Evolutionary conservation across 2,797 vertebrate species (phyloP), one percentile per base, ranked within the genome.

Genomic region (Paratrypauchen microcephalus): DNA sequence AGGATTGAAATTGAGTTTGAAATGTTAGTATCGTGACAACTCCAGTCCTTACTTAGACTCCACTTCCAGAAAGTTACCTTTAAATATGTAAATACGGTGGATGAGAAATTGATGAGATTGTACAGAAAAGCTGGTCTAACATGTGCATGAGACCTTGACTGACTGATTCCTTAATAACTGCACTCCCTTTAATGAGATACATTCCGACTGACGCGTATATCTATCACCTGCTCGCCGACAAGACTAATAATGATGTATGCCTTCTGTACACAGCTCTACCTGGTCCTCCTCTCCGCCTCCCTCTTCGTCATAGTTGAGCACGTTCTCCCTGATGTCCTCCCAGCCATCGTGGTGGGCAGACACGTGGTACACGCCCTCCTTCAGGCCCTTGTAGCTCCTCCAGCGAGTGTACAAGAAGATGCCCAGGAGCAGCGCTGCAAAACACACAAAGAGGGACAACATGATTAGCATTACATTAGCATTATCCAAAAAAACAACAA

Each of bases 301-400:
- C 88, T 97, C 96, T 89, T 97, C 95, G 0, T 94, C 95, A 4
- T 96, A 96, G 91, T 96, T 96, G 73, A 96, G 94, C 78, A 95
- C 95, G 39, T 95, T 97, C 86, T 97, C 95, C 6, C 94, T 87
- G 86, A 96, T 92, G 88, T 96, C 95, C 88, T 96, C 95, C 93
- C 95, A 87, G 65, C 95, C 95, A n/a, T 96, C 94, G 0, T 93
- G 93, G 73, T 93, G 91, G 0, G 90, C 92, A 0, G 95, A 91
- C 15, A 93, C 90, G 0, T 94, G 94, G 87, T 93, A 94, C 1
- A 93, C 92, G 0, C 92, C 94, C 83, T 94, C 90, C 0, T 93
- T 95, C 74, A 94, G 85, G 4, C 87, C 91, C 82, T 93, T 95
- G 86, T 86, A 93, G 72, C 86, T 90, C 72, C 91, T 92, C 92